Base-by-base conservation (phyloP, 2,113 vertebrate genomes). In the Charadrius vociferus region DNA sequence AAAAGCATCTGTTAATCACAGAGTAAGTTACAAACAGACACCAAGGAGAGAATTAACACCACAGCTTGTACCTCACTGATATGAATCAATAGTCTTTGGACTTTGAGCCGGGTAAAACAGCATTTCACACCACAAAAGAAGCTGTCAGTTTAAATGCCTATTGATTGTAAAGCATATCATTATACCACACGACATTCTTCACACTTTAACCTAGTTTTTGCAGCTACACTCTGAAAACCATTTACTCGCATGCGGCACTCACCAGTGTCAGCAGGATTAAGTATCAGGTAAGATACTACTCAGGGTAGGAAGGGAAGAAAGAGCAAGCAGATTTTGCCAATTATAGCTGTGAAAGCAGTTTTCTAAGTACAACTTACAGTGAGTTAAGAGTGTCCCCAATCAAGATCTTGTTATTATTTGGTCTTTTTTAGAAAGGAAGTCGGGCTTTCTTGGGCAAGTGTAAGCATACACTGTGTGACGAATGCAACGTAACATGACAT, bases 1-100 rank as follows among this genome's bases (percentile, higher is more conserved):
- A 80, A 86, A 94, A 80, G 27, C 36, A 86, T 56, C 66, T 93
- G 63, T 90, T 96, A 90, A 95, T 88, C 74, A 92, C 49, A 62
- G 49, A 87, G 47, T n/a, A 90, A 82, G 53, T 15, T 87, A n/a
- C 37, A 85, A 79, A 75, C 18, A 67, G 65, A 45, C 78, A 82
- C 6, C n/a, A 83, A 80, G 62, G 34, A 85, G 56, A 70, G 26
- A 83, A 90, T 82, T 80, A 82, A 66, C 45, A 88, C 37, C 37
- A 41, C 50, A 88, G 37, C 29, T 90, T 77, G 14, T 43, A 70
- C 34, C 15, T 95, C 59, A 58, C 9, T 78, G 27, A 50, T 90
- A 83, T 5, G 2, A 92, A 94, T 81, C 85, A 74, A 81, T 86
- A 80, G 50, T 24, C 75, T 83, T 75, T 85, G 50, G 79, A 73